Base-by-base conservation (phyloP, 2,888 invertebrate species). In the Apotomis capreana region DNA sequence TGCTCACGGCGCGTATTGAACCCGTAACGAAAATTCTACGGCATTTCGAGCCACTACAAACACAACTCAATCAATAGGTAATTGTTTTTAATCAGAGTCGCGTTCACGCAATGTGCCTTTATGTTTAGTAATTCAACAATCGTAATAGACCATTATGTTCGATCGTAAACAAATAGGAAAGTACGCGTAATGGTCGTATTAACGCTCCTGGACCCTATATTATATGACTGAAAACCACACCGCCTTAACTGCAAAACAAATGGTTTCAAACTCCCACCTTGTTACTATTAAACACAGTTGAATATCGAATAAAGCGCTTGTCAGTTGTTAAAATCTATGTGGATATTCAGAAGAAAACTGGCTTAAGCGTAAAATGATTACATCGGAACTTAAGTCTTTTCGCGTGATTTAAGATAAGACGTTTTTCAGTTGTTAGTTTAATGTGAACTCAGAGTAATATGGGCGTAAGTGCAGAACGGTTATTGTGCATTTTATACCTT, bases 111-210 rank as follows among this genome's bases (percentile, higher is more conserved):
- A 69, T 70, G 12, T 60, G 68, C 68, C 64, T 79, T 79, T 77
- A 78, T 80, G 78, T 82, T 82, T 74, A 84, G 84, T 80, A 83
- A 86, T 85, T 85, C 83, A 84, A 84, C 83, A 82, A 83, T 79
- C 79, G 78, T 85, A 85, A 86, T 84, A 85, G 85, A 79, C 81
- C 78, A 82, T 83, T 81, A 79, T 77, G 75, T 68, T 62, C 69
- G 74, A 73, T 75, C 76, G 73, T 77, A 76, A 77, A 76, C 75
- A 72, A 76, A 76, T 77, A 74, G 58, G 68, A 74, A 74, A 68
- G 54, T 62, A 74, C 57, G 68, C 68, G 54, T 74, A 74, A 70
- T 69, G 69, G 70, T 63, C 55, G 64, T 72, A 76, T 76, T 76
- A 76, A 74, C 72, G 74, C 74, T 49, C 59, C 49, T 68, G 60